A percentile compares a stretch with the other conserved stretches of the same genome.
These are phyloP conservation scores for Chitala chitala DNA, from an alignment of 2,113 vertebrate species.

Conservation along the genomic window DNA sequence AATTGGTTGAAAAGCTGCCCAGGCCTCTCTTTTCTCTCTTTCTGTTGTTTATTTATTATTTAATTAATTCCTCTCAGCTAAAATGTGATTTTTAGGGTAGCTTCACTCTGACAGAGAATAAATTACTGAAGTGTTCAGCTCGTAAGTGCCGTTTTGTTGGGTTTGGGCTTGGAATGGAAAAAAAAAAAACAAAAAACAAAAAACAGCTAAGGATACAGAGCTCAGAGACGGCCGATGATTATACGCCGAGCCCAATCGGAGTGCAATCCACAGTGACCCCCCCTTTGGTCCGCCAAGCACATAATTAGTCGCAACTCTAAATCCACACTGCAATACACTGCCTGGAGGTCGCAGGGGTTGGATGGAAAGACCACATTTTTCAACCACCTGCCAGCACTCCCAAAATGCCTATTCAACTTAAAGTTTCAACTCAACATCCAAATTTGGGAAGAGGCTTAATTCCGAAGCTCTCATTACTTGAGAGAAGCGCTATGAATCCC, in stretches of 20 bases:
- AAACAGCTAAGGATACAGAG: too few species aligned
- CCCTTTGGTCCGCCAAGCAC: neutral
- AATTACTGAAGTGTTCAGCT: slow-evolving; percentile 26
- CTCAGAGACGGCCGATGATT: too few species aligned
- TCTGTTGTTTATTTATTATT: slow-evolving; percentile 25
- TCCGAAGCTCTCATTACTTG: too few species aligned
- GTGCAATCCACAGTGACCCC: neutral
- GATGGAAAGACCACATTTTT: neutral
- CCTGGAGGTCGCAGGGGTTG: neutral
- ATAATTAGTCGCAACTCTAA: neutral
- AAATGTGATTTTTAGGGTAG: slow-evolving; percentile 16
- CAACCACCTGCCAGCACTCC: neutral
- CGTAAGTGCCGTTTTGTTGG: slow-evolving; percentile 24
- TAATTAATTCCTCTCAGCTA: slow-evolving; percentile 20
- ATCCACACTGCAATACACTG: neutral
- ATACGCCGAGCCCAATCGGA: neutral
- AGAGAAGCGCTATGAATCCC: too few species aligned
- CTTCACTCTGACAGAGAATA: slow-evolving; percentile 27
- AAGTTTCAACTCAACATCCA: too few species aligned
- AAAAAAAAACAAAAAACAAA: neutral
- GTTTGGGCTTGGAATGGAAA: neutral
- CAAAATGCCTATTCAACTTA: too few species aligned
- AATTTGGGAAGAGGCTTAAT: too few species aligned
- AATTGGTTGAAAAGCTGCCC: slow-evolving; percentile 38
- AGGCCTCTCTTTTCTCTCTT: slow-evolving; percentile 23